Base-by-base conservation (phyloP, 2,113 vertebrate species). In the Notiomystis cincta region DNA sequence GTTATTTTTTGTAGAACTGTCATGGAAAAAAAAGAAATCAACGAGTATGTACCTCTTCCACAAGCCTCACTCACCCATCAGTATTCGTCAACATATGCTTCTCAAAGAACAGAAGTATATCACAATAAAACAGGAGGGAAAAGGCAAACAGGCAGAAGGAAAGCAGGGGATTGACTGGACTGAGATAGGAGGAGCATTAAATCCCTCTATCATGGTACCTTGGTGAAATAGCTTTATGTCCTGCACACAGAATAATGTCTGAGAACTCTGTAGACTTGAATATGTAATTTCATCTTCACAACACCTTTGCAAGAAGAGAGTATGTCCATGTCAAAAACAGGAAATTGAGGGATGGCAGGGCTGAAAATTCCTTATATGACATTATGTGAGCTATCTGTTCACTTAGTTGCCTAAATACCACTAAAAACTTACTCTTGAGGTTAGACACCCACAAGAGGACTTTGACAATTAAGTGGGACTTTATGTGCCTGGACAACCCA, bases 41-140 rank as follows among this genome's bases (percentile, higher is more conserved):
- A 48, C 0, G 0, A 76, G 40, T n/a, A 77, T 23, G 47, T 80
- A 80, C 70, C 80, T 89, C 53, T 95, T 94, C 73, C 37, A 65
- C 62, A 82, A 62, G 66, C 62, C 53, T 77, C 64, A 37, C 35
- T 88, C 42, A 85, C 58, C 50, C 57, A 54, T 90, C 91, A 91
- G 75, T 91, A 88, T 90, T 95, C 13, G 3, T 69, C 94, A 77
- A 16, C 6, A 3, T 57, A 67, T 82, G 66, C 56, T 91, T 85
- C 57, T 85, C 62, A 80, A 85, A 85, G 35, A 95, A 85, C 58
- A 94, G 78, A 95, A 87, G 33, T 85, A 42, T 93, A 90, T 91
- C 90, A 87, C 81, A 91, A 76, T 61, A 96, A 93, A 95, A 73
- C 66, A 80, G 58, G 79, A 95, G 24, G 17, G 30, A 14, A 94